Percentiles rank a stretch among this genome's conserved stretches.
These are phyloP conservation scores for Drosophila putrida DNA, from an alignment of 2,888 invertebrate species.

Conservation along the genomic window DNA sequence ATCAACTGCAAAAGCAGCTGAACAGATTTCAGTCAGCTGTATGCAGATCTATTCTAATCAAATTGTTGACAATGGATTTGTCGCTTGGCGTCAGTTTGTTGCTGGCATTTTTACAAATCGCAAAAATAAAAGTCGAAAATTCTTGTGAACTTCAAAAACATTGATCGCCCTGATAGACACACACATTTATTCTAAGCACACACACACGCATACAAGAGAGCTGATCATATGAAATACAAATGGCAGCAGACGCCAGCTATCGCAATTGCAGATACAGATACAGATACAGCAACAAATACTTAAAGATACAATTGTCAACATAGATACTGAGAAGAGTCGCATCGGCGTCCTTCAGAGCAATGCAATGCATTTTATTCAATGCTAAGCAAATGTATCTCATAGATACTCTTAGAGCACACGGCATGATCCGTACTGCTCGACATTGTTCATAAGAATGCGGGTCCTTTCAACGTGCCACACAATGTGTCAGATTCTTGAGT, in stretches of 20 bases:
- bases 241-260: slow-evolving; percentile 58
- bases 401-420: slow-evolving; percentile 21
- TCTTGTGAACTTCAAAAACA: slow-evolving; percentile 68
- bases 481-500: slow-evolving; percentile 52
- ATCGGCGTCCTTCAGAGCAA: slow-evolving; percentile 75
- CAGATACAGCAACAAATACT: slow-evolving; percentile 30
- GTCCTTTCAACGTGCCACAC: slow-evolving; percentile 51
- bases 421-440: slow-evolving; percentile 32
- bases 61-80: slow-evolving; percentile 29
- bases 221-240: slow-evolving; percentile 22
- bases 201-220: slow-evolving; percentile 4
- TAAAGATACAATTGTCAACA: slow-evolving; percentile 30
- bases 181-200: slow-evolving; percentile 1
- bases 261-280: slow-evolving; percentile 37
- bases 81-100: slow-evolving; percentile 49
- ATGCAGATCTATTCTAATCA: background rate
- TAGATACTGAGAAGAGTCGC: slow-evolving; percentile 59
- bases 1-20: background rate
- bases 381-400: slow-evolving; percentile 58
- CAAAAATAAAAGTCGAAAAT: slow-evolving; percentile 46
- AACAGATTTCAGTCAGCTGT: background rate
- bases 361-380: slow-evolving; percentile 77
- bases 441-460: slow-evolving; percentile 52
- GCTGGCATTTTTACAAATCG: slow-evolving; percentile 49
- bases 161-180: slow-evolving; percentile 27